Evolutionary conservation across 2,797 vertebrate species (phyloP).

Genomic region (Hyperoplus immaculatus): DNA sequence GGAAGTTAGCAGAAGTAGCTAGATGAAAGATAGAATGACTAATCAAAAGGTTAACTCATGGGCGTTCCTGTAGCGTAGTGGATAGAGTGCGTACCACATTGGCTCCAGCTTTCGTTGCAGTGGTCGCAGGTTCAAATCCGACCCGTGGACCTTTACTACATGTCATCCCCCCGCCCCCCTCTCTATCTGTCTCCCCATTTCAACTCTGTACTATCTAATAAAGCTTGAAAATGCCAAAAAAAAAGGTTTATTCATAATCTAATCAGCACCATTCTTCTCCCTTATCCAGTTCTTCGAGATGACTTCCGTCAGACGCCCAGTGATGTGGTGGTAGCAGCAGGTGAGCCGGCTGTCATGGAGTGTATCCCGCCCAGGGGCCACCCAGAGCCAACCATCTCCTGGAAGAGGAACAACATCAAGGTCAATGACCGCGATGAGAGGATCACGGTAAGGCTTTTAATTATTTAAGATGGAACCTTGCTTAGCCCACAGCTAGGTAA

Average conservation of each 20-base stretch:
- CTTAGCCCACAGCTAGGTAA: not conserved
- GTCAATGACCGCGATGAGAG: constrained; percentile 92
- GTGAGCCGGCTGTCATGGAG: constrained; percentile 96
- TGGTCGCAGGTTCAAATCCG: no score
- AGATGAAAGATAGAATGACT: not conserved
- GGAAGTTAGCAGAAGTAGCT: not conserved
- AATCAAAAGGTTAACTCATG: no score
- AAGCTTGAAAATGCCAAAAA: not conserved
- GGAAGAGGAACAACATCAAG: constrained; percentile 91
- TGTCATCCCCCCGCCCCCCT: no score
- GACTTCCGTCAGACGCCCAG: constrained; percentile 96
- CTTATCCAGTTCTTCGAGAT: constrained; percentile 90
- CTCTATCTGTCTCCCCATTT: no score
- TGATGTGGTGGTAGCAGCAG: constrained; percentile 92
- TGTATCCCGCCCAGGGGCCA: constrained; percentile 95
- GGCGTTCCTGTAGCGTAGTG: no score
- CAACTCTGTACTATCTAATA: no score
- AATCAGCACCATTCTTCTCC: constrained; percentile 1
- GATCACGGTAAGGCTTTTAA: constrained; percentile 88
- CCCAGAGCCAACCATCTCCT: constrained; percentile 94
- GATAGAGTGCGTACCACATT: no score
- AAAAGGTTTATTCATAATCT: not conserved
- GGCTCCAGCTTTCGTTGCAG: no score
- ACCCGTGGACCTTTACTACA: no score
- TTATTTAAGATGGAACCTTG: no score